Evolutionary conservation across 2,797 vertebrate species (phyloP), one percentile per base, ranked within the genome.

Genomic region (Syngnathus acus): DNA sequence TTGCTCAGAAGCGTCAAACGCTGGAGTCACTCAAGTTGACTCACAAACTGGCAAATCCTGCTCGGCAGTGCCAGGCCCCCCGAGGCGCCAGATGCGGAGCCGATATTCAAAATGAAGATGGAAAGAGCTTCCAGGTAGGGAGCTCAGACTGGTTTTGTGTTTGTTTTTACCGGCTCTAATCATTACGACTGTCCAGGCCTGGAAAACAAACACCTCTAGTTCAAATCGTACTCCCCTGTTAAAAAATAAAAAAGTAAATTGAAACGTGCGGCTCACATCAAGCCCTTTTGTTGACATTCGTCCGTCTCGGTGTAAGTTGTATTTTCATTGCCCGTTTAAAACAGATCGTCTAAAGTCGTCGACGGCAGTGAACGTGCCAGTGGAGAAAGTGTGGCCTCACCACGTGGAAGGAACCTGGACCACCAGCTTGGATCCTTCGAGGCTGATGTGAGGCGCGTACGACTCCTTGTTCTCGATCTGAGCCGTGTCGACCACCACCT

Each of bases 401-500:
- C 97, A 99, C 75, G 97, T 99, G 66, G 97, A 99, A 2, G 97
- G 97, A 76, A 99, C 97, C 88, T 99, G 97, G 76, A 99, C 95
- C 77, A 99, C 92, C 53, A 99, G 92, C 81, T 90, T 95, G 73
- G 94, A 93, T 70, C 95, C 95, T 89, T 99, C 97, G 72, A 98
- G 88, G 85, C 93, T 96, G 79, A 99, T 98, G 77, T 99, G 97
- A 45, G 97, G 95, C 64, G 97, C 95, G 2, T 98, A 99, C 1
- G 95, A 94, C 88, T 99, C 97, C 88, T 97, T 97, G 84, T 98
- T 98, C 89, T 99, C 97, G 72, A 97, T 98, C 89, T 99, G 96
- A 72, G 97, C 97, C 0, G 97, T 99, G 78, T 99, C 97, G 68
- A 99, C 97, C 79, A 99, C 97, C 86, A 99, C 97, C 97, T 99